Base-by-base conservation (phyloP, 2,888 invertebrate species). In the Lasioglossum villosulum region DNA sequence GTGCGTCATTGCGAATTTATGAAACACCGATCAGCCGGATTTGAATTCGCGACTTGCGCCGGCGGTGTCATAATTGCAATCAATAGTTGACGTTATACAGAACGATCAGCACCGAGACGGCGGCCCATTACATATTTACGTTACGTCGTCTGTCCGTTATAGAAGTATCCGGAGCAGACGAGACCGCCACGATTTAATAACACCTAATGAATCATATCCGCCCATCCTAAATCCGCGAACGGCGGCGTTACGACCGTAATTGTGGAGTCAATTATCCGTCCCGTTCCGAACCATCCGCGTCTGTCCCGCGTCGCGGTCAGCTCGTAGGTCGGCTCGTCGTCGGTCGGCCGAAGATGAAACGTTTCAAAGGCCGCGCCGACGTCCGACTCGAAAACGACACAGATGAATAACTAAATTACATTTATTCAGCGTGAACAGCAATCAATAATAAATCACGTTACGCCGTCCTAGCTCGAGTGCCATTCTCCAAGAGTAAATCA, bases 1-100 rank as follows among this genome's bases (percentile, higher is more conserved):
- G 83, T 80, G 81, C 82, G 91, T 90, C 90, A 91, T 86, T 86
- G 87, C 77, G 82, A 87, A 91, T 91, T 91, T 91, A 91, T 91
- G 91, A 89, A 91, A 91, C 79, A 83, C 74, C 87, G 88, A 85
- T 90, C 89, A 88, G 78, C 87, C 88, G 85, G 84, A 89, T 87
- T 86, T 88, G 84, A 88, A 88, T 89, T 88, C 66, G 81, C 82
- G 78, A 80, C 78, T 82, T 73, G 82, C 74, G 56, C 73, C 39
- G 37, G 75, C 66, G 82, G 72, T 48, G 82, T 83, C 89, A 84
- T 90, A 86, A 88, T 90, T 87, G 82, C 82, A 85, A 87, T 90
- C 90, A 83, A 90, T 90, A 86, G 78, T 86, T 83, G 83, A 80
- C 77, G 82, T 87, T 81, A 82, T 83, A 78, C 23, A 19, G 86